These are phyloP conservation scores for Trigoniulus corallinus DNA, from an alignment of 1,140 invertebrate species.

Conservation along the genomic window DNA sequence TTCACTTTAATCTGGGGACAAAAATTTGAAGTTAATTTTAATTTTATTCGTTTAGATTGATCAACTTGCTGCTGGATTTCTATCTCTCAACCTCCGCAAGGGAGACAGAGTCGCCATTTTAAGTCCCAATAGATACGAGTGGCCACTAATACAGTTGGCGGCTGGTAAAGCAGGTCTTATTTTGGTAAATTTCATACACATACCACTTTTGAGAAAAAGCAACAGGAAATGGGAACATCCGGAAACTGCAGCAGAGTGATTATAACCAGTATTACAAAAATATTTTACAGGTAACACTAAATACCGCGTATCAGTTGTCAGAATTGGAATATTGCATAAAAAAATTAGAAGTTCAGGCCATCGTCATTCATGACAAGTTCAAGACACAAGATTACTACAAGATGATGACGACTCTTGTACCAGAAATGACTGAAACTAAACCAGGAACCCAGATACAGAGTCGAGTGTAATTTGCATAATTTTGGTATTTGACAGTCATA, in stretches of 20 bases:
- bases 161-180: constrained; percentile 64
- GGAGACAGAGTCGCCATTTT: constrained; percentile 78
- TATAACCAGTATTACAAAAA: background rate
- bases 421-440: constrained; percentile 21
- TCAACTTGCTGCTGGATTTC: constrained; percentile 60
- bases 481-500: no score
- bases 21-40: no score
- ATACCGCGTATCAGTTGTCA: constrained; percentile 56
- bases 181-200: constrained; percentile 37
- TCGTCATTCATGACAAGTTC: constrained; percentile 46
- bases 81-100: constrained; percentile 50
- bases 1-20: no score
- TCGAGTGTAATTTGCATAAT: constrained; percentile 15
- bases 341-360: constrained; percentile 52
- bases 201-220: no score
- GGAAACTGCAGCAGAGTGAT: no score
- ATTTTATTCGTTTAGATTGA: no score
- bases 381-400: constrained; percentile 54
- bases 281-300: constrained; percentile 59
- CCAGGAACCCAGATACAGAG: constrained; percentile 16
- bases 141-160: constrained; percentile 60
- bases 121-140: constrained; percentile 69
- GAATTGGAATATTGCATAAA: constrained; percentile 66
- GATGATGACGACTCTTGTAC: constrained; percentile 34
- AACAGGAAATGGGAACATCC: no score